phyloP scores from a whole-genome alignment of 2,888 invertebrate species.

The Phania funesta region DNA sequence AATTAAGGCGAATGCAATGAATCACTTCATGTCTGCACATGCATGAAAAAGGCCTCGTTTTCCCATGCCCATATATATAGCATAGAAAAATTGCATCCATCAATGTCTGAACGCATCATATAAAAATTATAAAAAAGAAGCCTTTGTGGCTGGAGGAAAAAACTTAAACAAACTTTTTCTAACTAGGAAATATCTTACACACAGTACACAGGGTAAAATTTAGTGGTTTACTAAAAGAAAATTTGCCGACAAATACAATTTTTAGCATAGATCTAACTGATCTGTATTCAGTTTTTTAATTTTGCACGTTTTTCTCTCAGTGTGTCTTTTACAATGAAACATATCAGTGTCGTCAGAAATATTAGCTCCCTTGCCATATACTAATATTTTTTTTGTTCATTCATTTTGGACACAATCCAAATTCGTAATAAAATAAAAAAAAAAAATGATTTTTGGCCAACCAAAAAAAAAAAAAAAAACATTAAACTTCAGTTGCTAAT shows the following conservation, averaged over 20 bases:
- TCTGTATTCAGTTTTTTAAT: too few species aligned
- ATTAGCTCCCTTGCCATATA: constrained; percentile 20
- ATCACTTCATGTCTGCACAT: neutral
- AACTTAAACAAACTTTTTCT: neutral
- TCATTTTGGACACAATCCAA: constrained; percentile 61
- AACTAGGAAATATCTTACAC: constrained; percentile 10
- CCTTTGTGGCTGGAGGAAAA: neutral
- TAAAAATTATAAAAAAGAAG: constrained; percentile 13
- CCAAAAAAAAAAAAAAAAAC: neutral
- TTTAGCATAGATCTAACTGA: too few species aligned
- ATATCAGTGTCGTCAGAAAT: constrained; percentile 52
- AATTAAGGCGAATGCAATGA: neutral
- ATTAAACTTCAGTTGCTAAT: constrained; percentile 43
- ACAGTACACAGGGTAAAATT: constrained; percentile 5
- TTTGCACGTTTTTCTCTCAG: neutral
- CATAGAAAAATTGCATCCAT: constrained; percentile 64
- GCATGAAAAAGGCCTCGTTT: constrained; percentile 28
- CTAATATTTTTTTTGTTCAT: neutral
- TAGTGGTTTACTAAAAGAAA: neutral
- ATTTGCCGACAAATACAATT: too few species aligned
- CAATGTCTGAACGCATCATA: constrained; percentile 60
- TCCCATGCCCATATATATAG: constrained; percentile 48
- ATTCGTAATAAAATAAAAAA: constrained; percentile 57
- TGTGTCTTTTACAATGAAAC: constrained; percentile 17
- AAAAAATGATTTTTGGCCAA: constrained; percentile 25